Conservation (phyloP, 2,797 vertebrate genomes). For the Eulemur mongoz region DNA sequence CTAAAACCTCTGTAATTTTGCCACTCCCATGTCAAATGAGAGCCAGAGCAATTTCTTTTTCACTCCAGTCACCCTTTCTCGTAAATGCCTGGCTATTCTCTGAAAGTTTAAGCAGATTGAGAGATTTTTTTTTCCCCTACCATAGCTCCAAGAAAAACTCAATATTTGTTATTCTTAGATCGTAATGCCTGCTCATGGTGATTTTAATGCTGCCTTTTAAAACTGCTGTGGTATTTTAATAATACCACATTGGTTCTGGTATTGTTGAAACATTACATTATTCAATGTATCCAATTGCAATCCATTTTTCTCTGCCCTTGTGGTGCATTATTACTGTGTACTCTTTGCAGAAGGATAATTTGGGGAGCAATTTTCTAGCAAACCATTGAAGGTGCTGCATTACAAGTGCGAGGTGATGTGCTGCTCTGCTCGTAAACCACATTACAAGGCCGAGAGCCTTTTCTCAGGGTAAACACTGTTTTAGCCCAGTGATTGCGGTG, state of each 20-base stretch:
- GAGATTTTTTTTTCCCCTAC: slow-evolving; percentile 37
- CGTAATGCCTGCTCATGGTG: slow-evolving; percentile 48
- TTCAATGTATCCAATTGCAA: slow-evolving; percentile 68
- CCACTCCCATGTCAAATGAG: neutral
- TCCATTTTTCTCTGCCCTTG: slow-evolving; percentile 58
- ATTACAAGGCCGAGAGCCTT: neutral
- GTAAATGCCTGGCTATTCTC: slow-evolving; percentile 52
- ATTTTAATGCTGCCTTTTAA: slow-evolving; percentile 60
- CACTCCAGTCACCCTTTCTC: slow-evolving; percentile 42
- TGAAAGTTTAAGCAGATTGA: slow-evolving; percentile 45
- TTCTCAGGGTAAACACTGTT: neutral
- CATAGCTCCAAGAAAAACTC: slow-evolving; percentile 52
- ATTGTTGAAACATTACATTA: slow-evolving; percentile 71
- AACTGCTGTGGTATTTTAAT: slow-evolving; percentile 68
- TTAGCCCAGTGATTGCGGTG: neutral
- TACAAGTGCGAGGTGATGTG: slow-evolving; percentile 37
- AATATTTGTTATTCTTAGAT: slow-evolving; percentile 66
- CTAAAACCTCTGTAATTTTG: neutral
- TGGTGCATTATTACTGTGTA: slow-evolving; percentile 46
- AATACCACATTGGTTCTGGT: slow-evolving; percentile 52
- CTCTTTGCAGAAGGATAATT: slow-evolving; percentile 70
- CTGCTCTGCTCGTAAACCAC: neutral
- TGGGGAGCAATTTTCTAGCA: slow-evolving; percentile 69
- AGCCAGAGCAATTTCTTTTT: slow-evolving; percentile 9
- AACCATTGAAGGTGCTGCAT: slow-evolving; percentile 45